Evolutionary conservation across 2,888 invertebrate species (phyloP).

Genomic region (Rotaria macrura): DNA sequence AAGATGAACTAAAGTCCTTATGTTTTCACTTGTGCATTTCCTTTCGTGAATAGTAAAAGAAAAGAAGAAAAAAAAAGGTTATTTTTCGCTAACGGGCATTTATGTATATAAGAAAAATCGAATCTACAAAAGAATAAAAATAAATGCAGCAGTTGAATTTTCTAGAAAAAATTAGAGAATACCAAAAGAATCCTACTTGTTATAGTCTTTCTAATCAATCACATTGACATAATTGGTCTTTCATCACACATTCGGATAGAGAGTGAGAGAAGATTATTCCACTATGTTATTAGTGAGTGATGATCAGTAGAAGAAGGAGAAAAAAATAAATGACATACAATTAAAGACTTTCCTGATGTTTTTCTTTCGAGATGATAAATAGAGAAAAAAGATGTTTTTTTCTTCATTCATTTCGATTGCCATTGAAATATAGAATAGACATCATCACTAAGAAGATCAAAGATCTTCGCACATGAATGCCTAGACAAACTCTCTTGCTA

Average conservation of each 20-base stretch:
- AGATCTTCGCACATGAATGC: no score
- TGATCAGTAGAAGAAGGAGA: background rate
- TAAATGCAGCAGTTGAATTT: no score
- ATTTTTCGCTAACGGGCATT: background rate
- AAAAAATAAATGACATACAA: background rate
- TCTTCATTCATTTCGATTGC: background rate
- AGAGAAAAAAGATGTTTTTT: no score
- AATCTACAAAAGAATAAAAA: no score
- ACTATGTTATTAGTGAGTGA: background rate
- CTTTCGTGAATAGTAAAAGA: background rate
- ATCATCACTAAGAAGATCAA: no score
- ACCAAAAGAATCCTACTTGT: no score
- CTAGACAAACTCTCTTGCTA: no score
- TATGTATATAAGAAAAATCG: background rate
- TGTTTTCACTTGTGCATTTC: background rate
- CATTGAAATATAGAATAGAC: no score
- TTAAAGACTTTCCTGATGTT: background rate
- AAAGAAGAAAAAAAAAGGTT: background rate
- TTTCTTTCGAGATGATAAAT: no score
- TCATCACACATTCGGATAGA: background rate
- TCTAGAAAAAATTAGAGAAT: no score
- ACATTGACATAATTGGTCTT: background rate
- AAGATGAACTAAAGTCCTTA: background rate
- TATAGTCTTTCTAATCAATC: background rate
- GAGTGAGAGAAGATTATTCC: background rate